Percentiles rank a stretch among this genome's conserved stretches.
These are phyloP conservation scores for Coccyzus lansbergi DNA, from an alignment of 2,797 vertebrate species.

Conservation along the genomic window DNA sequence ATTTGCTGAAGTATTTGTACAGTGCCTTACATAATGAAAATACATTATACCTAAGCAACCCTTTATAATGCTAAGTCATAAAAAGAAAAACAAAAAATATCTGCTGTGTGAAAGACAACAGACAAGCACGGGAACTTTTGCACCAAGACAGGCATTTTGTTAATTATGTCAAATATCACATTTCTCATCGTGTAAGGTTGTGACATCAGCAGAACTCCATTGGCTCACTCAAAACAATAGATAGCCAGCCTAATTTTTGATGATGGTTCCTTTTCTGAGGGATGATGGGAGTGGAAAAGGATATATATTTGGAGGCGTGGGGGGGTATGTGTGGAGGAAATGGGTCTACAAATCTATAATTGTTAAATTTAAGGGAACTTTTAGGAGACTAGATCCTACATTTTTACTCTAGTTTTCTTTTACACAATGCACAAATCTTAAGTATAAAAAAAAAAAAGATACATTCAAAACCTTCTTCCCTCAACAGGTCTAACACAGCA, in stretches of 20 bases:
- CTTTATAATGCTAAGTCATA: neutral
- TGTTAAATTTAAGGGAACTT: neutral
- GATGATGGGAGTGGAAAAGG: neutral
- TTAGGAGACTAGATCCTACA: neutral
- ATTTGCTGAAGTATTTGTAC: neutral
- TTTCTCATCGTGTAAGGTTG: neutral
- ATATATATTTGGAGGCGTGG: rapidly evolving
- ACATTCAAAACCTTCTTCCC: neutral
- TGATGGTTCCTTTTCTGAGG: rapidly evolving
- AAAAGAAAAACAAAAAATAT: neutral
- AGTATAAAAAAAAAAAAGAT: no score
- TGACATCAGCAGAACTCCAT: neutral
- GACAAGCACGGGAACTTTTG: neutral
- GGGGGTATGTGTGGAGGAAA: rapidly evolving
- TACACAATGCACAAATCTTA: neutral
- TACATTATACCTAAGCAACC: neutral
- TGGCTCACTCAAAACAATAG: neutral
- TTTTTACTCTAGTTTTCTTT: neutral
- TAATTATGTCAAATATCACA: neutral
- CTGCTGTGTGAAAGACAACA: neutral
- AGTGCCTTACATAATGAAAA: neutral
- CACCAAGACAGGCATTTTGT: neutral
- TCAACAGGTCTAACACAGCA: neutral
- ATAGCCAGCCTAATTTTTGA: rapidly evolving
- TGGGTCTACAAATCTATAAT: neutral